Base-by-base conservation (phyloP, 2,888 invertebrate species). In the Catocala sponsa region DNA sequence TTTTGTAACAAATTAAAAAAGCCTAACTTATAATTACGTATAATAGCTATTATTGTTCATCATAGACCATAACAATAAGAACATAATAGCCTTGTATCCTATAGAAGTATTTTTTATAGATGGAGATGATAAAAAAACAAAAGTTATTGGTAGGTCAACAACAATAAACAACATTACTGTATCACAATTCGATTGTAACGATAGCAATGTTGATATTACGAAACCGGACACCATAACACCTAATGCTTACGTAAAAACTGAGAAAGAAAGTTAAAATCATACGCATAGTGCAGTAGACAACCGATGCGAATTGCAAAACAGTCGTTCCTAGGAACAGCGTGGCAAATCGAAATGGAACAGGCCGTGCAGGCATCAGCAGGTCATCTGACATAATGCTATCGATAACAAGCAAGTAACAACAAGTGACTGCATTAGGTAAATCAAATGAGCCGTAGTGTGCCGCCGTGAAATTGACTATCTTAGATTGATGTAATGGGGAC, bases 391-490 rank as follows among this genome's bases (percentile, higher is more conserved):
- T 81, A 82, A 84, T 70, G 59, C 64, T 72, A 68, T 72, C 70
- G 74, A 72, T 76, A 83, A 85, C 86, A 86, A 85, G 84, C 1
- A 13, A 38, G 35, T 38, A 38, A 42, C 77, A 85, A 85, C 87
- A 86, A 86, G 84, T 84, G 79, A 70, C 76, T 76, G 78, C 79
- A 81, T 82, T 81, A 81, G 83, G 80, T 80, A 84, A 84, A 84
- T 78, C 71, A 82, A 90, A 90, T 86, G 86, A 89, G 82, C 84
- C 88, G 80, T 84, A 82, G 79, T 81, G 48, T 59, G 67, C 65
- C 50, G 76, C 85, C 81, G 84, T 86, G 85, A 87, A 90, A 91
- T 90, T 82, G 73, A 53, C 82, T 82, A 86, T 83, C 83, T 75
- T 65, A 79, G 75, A 74, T 77, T 79, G 76, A 81, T 73, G 76